phyloP scores from a whole-genome alignment of 1,140 invertebrate genomes.

The Drosophila arizonae region DNA sequence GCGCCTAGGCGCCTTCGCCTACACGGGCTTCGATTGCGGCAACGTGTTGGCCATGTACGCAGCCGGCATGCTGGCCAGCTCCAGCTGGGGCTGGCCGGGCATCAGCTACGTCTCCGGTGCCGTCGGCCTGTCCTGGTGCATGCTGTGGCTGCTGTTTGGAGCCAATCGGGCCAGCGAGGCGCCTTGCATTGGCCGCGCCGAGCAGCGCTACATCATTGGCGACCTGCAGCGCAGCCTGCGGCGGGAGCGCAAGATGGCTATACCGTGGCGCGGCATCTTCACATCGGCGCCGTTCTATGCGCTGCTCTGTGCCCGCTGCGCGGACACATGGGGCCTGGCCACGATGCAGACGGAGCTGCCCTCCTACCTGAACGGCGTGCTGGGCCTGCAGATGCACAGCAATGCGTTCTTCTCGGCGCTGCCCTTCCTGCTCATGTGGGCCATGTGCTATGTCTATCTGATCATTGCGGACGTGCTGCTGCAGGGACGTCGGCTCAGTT shows the following conservation, averaged over 20 bases:
- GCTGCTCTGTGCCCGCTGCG: conserved; percentile 92
- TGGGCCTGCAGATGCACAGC: conserved; percentile 90
- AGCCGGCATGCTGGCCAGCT: conserved; percentile 87
- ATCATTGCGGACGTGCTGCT: conserved; percentile 86
- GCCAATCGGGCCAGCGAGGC: conserved; percentile 87
- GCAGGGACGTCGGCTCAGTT: conserved; percentile 84
- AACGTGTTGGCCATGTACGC: conserved; percentile 87
- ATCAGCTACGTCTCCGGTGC: conserved; percentile 90
- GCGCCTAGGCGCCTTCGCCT: conserved; percentile 85
- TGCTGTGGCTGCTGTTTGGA: conserved; percentile 86
- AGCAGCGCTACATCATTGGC: conserved; percentile 85
- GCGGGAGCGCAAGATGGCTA: conserved; percentile 38
- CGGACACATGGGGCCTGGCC: conserved; percentile 97
- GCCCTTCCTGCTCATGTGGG: conserved; percentile 90
- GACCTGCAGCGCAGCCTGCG: conserved; percentile 50
- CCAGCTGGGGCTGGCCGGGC: conserved; percentile 88
- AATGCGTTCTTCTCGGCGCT: conserved; percentile 90
- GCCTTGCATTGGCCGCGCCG: conserved; percentile 84
- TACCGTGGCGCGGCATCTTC: conserved; percentile 91
- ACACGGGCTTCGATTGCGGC: conserved; percentile 88
- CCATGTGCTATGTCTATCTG: conserved; percentile 87
- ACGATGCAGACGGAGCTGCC: conserved; percentile 96
- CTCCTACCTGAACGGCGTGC: conserved; percentile 92
- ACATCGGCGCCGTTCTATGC: conserved; percentile 92
- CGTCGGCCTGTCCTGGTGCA: conserved; percentile 85